Evolutionary conservation across 2,113 vertebrate species (phyloP).

Genomic region (Pachyramphus minor): DNA sequence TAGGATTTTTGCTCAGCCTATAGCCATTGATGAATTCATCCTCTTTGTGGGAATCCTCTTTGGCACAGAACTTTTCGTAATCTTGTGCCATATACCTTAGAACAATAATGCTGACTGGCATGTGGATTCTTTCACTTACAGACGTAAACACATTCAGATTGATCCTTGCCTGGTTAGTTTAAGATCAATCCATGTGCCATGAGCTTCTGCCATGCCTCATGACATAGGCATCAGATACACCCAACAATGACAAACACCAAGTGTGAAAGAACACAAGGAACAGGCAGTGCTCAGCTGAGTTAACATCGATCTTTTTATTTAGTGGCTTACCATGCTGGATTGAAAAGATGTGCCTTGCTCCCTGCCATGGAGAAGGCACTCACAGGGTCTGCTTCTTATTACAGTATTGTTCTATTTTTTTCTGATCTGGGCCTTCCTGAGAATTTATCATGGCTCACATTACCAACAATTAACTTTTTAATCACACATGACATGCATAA

Average conservation of each 20-base stretch:
- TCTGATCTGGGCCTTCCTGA: not conserved
- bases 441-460: not conserved
- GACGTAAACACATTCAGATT: not conserved
- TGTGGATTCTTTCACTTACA: not conserved
- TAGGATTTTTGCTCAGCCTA: not conserved
- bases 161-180: not conserved
- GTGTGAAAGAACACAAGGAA: not conserved
- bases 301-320: not conserved
- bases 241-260: not conserved
- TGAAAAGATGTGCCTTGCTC: not conserved
- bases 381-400: not conserved
- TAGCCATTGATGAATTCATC: not conserved
- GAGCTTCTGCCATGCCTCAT: not conserved
- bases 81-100: not conserved
- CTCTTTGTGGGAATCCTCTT: not conserved
- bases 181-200: not conserved
- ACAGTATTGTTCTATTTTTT: not conserved
- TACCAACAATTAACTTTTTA: not conserved
- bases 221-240: not conserved
- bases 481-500: not conserved
- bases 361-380: not conserved
- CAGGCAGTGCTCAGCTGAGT: not conserved
- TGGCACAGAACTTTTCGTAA: not conserved
- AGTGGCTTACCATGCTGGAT: not conserved
- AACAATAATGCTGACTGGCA: not conserved